Percentiles rank a stretch among this genome's conserved stretches.
Evolutionary conservation across 1,140 invertebrate genomes (phyloP).

Genomic region (Macrobrachium rosenbergii): DNA sequence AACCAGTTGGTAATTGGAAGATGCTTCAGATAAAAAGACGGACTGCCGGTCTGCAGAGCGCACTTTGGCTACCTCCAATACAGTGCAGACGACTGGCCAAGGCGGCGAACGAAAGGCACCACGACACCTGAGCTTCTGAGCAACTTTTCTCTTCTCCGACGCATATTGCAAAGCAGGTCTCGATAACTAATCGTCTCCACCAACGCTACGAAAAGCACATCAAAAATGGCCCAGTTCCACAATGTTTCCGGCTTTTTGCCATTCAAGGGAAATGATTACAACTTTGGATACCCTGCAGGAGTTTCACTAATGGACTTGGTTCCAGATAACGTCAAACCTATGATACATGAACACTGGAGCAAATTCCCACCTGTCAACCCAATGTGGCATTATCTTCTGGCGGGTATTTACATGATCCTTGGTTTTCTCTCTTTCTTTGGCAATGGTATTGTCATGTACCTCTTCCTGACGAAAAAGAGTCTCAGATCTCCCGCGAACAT

Average conservation of each 20-base stretch:
- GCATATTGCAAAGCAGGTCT: background rate
- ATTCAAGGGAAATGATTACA: background rate
- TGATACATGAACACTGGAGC: background rate
- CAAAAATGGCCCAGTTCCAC: background rate
- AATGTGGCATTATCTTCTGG: background rate
- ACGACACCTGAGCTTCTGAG: too few species aligned
- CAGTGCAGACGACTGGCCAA: too few species aligned
- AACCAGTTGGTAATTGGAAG: too few species aligned
- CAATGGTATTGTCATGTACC: constrained; percentile 88
- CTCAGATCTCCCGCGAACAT: constrained; percentile 87
- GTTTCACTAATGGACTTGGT: background rate
- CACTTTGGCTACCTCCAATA: too few species aligned
- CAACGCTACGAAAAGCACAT: background rate
- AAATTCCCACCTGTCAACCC: background rate
- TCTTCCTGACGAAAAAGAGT: constrained; percentile 82
- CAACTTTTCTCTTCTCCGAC: too few species aligned
- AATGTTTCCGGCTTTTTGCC: background rate
- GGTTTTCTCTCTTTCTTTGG: constrained; percentile 71
- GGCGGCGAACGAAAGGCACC: too few species aligned
- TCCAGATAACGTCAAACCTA: background rate
- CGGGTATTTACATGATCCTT: too few species aligned
- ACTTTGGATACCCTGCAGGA: constrained; percentile 29
- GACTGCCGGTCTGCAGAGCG: too few species aligned
- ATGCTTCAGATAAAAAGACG: too few species aligned
- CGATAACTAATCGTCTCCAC: background rate